phyloP scores from a whole-genome alignment of 1,140 invertebrate genomes.

The Battus philenor region DNA sequence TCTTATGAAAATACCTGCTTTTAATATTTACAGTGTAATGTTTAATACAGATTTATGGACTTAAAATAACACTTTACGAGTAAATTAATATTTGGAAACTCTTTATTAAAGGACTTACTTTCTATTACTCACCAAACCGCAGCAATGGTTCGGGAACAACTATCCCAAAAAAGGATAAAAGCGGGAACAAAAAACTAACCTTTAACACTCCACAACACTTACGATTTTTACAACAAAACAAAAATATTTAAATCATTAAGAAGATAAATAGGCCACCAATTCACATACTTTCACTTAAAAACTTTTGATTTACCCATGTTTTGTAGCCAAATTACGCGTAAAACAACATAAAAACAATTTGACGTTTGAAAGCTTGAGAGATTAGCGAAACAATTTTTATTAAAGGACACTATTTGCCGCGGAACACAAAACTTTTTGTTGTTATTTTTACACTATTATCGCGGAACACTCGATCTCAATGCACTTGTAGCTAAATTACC shows the following conservation, averaged over 20 bases:
- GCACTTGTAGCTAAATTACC: conserved; percentile 32
- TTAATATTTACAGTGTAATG: conserved; percentile 15
- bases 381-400: conserved; percentile 26
- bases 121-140: conserved; percentile 70
- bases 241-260: conserved; percentile 15
- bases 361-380: conserved; percentile 44
- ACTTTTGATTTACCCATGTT: conserved; percentile 20
- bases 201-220: conserved; percentile 48
- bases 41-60: conserved; percentile 19
- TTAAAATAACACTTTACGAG: conserved; percentile 9
- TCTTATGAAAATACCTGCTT: conserved; percentile 20
- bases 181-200: conserved; percentile 72
- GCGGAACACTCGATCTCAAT: conserved; percentile 52
- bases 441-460: conserved; percentile 14
- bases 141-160: conserved; percentile 30
- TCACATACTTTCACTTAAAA: conserved; percentile 18
- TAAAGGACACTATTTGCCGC: conserved; percentile 11
- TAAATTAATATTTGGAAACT: conserved; percentile 38
- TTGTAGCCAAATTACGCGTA: conserved; percentile 40
- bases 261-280: conserved; percentile 16
- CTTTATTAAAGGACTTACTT: conserved; percentile 51
- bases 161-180: conserved; percentile 42
- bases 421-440: neutral
- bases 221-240: conserved; percentile 28
- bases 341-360: conserved; percentile 63